These are phyloP conservation scores for Siphlonurus alternatus DNA, from an alignment of 2,888 invertebrate genomes.

Conservation along the genomic window DNA sequence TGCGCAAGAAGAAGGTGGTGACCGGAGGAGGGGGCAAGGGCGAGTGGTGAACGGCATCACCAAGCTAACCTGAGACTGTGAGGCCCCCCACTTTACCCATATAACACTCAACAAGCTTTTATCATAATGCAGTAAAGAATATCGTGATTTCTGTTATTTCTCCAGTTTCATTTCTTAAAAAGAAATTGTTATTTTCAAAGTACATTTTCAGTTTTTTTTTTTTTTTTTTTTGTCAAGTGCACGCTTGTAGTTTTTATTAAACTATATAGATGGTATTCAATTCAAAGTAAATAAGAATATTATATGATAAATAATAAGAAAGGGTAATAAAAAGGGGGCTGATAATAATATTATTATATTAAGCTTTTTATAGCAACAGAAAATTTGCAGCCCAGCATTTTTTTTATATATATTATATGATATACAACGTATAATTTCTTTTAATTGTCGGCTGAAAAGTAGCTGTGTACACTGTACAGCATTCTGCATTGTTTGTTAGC, in stretches of 20 bases:
- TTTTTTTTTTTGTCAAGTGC: not conserved
- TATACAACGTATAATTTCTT: not conserved
- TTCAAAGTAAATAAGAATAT: not conserved
- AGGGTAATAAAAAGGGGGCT: not conserved
- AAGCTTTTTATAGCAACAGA: not conserved
- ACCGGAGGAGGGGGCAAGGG: conserved; percentile 14
- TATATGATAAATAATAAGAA: not conserved
- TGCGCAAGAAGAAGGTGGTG: conserved; percentile 16
- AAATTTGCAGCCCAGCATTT: not conserved
- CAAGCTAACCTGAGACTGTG: not conserved
- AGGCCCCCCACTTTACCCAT: not conserved
- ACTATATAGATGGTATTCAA: not conserved
- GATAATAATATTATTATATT: not conserved
- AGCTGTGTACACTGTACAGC: not conserved
- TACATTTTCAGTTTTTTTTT: not conserved
- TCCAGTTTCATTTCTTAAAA: not conserved
- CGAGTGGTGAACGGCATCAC: conserved; percentile 1
- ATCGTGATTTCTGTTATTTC: not conserved
- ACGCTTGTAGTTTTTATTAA: not conserved
- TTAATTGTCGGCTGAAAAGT: not conserved
- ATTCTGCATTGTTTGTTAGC: not conserved
- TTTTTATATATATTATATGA: too few species aligned
- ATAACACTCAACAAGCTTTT: not conserved
- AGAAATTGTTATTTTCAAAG: not conserved
- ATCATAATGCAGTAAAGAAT: not conserved